Percentiles rank a stretch among this genome's conserved stretches.
Conservation (phyloP, 2,113 vertebrate genomes). For the Microtus oregoni region DNA sequence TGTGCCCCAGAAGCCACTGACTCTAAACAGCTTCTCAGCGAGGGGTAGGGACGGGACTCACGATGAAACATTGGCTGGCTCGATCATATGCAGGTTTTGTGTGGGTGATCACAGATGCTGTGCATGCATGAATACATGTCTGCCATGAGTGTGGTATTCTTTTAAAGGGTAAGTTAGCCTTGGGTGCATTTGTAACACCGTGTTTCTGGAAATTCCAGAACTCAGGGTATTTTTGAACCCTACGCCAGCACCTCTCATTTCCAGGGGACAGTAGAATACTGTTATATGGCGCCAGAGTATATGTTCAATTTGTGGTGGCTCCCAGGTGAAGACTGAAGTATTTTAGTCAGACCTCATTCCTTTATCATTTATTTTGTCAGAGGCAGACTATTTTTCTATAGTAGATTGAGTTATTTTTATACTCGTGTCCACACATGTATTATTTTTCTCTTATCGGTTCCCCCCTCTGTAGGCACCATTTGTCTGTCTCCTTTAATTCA, state of each 20-base stretch:
- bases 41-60: too few species aligned
- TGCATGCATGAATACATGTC: too few species aligned
- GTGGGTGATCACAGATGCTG: too few species aligned
- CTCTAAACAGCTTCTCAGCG: neutral
- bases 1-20: neutral
- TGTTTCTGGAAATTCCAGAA: neutral
- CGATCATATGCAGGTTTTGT: neutral
- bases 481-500: slow-evolving; percentile 26
- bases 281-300: neutral
- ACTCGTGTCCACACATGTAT: neutral
- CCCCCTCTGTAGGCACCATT: slow-evolving; percentile 37
- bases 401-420: slow-evolving; percentile 34
- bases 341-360: slow-evolving; percentile 31
- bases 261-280: neutral
- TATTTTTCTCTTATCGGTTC: slow-evolving; percentile 41
- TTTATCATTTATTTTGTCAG: slow-evolving; percentile 40
- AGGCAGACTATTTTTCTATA: slow-evolving; percentile 4
- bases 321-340: neutral
- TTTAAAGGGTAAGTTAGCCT: neutral
- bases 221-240: neutral
- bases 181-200: neutral
- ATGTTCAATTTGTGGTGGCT: slow-evolving; percentile 53
- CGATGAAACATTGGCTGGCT: neutral
- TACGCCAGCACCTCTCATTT: neutral
- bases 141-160: neutral